Percentiles rank a stretch among this genome's conserved stretches.
phyloP scores from a whole-genome alignment of 2,113 vertebrate genomes.

The Sinocyclocheilus rhinocerous region DNA sequence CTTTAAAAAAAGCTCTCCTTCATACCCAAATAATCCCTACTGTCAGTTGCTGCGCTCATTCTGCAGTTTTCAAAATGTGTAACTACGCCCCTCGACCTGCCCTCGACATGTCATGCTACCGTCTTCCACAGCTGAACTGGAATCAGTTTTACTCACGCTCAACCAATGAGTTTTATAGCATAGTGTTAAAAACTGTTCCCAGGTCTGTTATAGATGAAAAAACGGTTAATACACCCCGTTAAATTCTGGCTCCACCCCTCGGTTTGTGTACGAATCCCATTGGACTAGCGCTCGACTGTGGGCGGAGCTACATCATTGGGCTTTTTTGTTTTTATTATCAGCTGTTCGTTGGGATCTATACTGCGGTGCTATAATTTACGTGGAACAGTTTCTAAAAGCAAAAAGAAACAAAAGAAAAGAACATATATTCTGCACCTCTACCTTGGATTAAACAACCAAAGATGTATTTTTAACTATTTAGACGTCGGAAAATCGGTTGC shows the following conservation, averaged over 20 bases:
- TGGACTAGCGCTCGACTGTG: constrained; percentile 58
- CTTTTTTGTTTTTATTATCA: constrained; percentile 49
- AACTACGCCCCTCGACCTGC: neutral
- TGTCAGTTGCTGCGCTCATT: neutral
- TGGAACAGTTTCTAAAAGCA: neutral
- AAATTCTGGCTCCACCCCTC: neutral
- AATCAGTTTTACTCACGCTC: neutral
- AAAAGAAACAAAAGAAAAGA: constrained; percentile 3
- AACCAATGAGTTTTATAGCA: neutral
- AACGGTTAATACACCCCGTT: neutral
- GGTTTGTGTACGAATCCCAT: constrained; percentile 58
- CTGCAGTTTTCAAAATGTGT: constrained; percentile 37
- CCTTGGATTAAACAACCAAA: neutral
- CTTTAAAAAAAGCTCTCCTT: neutral
- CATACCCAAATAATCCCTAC: neutral
- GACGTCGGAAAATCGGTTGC: neutral
- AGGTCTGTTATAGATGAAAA: neutral
- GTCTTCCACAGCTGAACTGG: neutral
- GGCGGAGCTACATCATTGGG: constrained; percentile 5
- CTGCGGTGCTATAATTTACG: constrained; percentile 1
- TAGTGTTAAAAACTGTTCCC: constrained; percentile 14
- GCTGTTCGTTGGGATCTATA: constrained; percentile 54
- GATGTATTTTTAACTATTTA: neutral
- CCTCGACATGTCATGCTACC: neutral
- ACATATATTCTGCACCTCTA: neutral